phyloP scores from a whole-genome alignment of 2,113 vertebrate genomes.

The Bos taurus region DNA sequence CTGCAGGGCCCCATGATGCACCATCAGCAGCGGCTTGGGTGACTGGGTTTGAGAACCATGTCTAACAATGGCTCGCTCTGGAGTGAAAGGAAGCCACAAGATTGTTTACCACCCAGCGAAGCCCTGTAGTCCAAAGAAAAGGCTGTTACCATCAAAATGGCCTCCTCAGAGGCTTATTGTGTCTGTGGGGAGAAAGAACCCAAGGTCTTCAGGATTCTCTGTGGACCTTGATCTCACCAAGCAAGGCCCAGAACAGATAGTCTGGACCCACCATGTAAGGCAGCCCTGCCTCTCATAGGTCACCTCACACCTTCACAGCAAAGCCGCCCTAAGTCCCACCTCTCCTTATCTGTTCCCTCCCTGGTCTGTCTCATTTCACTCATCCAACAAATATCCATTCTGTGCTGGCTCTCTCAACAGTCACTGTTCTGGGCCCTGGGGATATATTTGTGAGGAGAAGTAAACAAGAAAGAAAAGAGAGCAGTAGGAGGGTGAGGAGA shows the following conservation, averaged over 20 bases:
- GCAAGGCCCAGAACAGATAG: neutral
- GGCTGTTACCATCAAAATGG: neutral
- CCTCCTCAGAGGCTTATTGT: no score
- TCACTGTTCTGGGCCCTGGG: neutral
- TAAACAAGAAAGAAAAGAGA: neutral
- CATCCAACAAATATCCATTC: neutral
- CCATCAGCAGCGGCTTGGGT: neutral
- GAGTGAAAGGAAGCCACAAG: neutral
- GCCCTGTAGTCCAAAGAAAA: neutral
- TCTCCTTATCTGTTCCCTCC: no score
- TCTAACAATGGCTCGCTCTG: neutral
- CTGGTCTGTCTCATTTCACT: neutral
- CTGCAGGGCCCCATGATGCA: fast-evolving
- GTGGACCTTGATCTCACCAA: neutral
- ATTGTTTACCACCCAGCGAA: neutral
- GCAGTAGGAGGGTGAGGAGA: neutral
- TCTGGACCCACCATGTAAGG: neutral
- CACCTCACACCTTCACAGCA: neutral
- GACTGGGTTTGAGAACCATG: neutral
- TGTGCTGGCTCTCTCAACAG: fast-evolving
- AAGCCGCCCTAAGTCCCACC: neutral
- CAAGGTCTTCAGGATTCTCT: neutral
- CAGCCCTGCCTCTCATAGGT: neutral
- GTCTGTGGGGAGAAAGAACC: neutral
- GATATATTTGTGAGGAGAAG: neutral